A percentile compares a stretch with the other conserved stretches of the same genome.
These are phyloP conservation scores for Neodiprion lecontei DNA, from an alignment of 1,140 invertebrate genomes.

Conservation along the genomic window DNA sequence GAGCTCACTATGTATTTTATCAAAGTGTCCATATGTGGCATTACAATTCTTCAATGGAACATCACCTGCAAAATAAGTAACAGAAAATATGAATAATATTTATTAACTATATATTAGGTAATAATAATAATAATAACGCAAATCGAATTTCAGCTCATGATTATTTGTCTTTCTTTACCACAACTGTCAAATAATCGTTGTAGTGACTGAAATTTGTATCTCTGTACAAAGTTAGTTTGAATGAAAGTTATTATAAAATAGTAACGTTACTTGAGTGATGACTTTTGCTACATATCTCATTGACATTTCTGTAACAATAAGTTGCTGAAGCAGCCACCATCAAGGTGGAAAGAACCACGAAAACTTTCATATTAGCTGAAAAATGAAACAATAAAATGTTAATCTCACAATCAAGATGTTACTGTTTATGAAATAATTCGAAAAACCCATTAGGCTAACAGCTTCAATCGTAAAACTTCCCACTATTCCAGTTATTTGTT, in stretches of 20 bases:
- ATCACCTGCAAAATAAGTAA: constrained; percentile 35
- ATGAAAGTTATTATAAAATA: constrained; percentile 25
- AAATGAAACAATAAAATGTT: constrained; percentile 32
- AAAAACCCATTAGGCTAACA: too few relatives aligned
- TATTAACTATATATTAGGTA: neutral
- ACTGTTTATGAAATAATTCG: too few relatives aligned
- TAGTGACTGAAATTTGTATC: constrained; percentile 23
- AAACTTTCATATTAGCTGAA: constrained; percentile 64
- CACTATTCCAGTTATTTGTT: too few relatives aligned
- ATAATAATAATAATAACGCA: neutral
- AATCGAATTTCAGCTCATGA: constrained; percentile 13
- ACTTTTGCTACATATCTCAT: constrained; percentile 62
- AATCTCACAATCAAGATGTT: neutral
- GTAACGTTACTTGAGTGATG: constrained; percentile 46
- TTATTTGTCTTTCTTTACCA: neutral
- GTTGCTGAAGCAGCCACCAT: constrained; percentile 58
- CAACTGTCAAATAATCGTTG: constrained; percentile 3
- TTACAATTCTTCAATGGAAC: constrained; percentile 65
- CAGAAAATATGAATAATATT: neutral
- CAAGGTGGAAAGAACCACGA: constrained; percentile 61
- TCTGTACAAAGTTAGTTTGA: constrained; percentile 19
- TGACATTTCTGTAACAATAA: constrained; percentile 69
- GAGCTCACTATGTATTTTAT: constrained; percentile 56
- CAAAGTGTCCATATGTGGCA: constrained; percentile 71
- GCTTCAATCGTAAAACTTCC: too few relatives aligned